Conservation (phyloP, 2,113 vertebrate genomes). For the Eulacestoma nigropectus region DNA sequence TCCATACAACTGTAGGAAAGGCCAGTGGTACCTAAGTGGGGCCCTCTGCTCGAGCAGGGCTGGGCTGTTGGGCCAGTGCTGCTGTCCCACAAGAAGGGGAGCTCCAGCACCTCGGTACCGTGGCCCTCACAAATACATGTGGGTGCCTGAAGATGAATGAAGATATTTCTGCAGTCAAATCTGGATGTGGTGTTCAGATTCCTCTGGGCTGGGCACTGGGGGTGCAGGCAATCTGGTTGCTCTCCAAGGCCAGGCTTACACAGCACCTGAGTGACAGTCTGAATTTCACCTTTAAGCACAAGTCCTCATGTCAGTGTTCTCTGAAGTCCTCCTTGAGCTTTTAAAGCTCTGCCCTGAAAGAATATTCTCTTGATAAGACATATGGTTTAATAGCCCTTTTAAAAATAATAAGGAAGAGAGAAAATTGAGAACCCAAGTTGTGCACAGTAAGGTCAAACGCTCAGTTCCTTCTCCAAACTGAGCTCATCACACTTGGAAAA, state of each 20-base stretch:
- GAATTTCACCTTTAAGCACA: not conserved
- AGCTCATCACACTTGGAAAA: constrained; percentile 45
- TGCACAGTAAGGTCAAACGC: not conserved
- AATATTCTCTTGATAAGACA: not conserved
- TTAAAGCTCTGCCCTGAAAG: not conserved
- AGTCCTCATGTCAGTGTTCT: not conserved
- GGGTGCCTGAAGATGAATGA: not conserved
- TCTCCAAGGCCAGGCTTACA: not conserved
- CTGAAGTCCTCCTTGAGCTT: not conserved
- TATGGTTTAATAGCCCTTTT: not conserved
- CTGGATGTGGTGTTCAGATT: not conserved
- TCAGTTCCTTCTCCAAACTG: not conserved
- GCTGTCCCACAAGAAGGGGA: not conserved
- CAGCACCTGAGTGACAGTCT: not conserved
- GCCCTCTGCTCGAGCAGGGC: not conserved
- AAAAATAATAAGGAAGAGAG: not conserved
- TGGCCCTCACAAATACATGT: not conserved
- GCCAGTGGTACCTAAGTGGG: not conserved
- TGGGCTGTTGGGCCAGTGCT: not conserved
- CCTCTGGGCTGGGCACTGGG: not conserved
- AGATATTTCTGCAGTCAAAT: not conserved
- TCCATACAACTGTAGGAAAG: not conserved
- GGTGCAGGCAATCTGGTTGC: not conserved
- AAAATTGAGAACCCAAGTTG: not conserved
- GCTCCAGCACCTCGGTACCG: not conserved